Base-by-base conservation (phyloP, 2,797 vertebrate species). In the Tapera naevia region DNA sequence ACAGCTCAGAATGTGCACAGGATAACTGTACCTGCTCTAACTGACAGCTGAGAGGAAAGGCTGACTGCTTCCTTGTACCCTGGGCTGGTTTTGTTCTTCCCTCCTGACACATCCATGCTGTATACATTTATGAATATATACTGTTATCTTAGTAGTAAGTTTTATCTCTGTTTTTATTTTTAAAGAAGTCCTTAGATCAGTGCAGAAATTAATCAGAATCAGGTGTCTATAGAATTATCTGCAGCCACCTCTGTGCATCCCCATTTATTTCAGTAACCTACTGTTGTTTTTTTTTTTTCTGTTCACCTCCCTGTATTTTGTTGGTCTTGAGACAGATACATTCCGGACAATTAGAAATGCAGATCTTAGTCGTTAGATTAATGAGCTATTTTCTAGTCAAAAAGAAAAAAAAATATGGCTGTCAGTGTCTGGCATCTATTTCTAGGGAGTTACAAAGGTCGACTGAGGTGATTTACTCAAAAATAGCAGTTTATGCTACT, bases 41-140 rank as follows among this genome's bases (percentile, higher is more conserved):
- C 37, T 88, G 56, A 17, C 51, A 53, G 51, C 51, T 53, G 28
- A 27, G 51, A 53, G 27, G 51, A 30, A 51, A 17, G 51, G 53
- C 28, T 54, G 19, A 27, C 41, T 88, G 56, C 53, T 79, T 87
- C 46, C 33, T 50, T 66, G 2, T 19, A 18, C 54, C 30, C 72
- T 45, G 41, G 23, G 16, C 45, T 83, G 9, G 4, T 83, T 83
- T 91, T 80, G 12, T 27, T 70, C 50, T 81, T 93, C 6, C 22
- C 32, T 74, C 0, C 0, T 43, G 50, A 57, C 18, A 53, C 22
- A 41, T 32, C 39, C 4, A 0, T 75, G n/a, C 51, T 76, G 5
- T 70, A 14, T 56, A 50, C 8, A 17, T 71, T 74, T 56, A 22
- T 57, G 41, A 84, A 61, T 54, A 43, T 21, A 35, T 79, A 23